Base-by-base conservation (phyloP, 92 coral and sea anemone genomes). In the Epizoanthus fatuus region DNA sequence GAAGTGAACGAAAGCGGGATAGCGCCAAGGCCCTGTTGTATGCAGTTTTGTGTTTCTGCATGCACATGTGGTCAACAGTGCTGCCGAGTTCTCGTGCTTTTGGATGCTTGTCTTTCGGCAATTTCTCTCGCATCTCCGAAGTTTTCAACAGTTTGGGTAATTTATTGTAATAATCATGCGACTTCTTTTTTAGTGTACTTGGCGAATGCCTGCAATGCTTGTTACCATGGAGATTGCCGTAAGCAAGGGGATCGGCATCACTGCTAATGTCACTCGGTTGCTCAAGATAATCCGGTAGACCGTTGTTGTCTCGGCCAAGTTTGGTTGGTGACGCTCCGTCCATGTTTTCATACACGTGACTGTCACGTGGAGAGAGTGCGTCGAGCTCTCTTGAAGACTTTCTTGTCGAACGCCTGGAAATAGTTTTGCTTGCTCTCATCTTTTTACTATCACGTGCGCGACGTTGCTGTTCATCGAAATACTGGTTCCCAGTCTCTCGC, bases 11-110 rank as follows among this genome's bases (percentile, higher is more conserved):
- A 52, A 89, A 94, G 20, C 98, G 93, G 16, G 94, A 94, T 14
- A 94, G 63, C 8, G 91, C 74, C 49, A 94, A 62, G 7, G 98
- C 98, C 56, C 95, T 87, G 49, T 92, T 93, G 74, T 94, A 94
- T 9, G 98, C 98, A 15, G 81, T 81, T 75, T 87, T 87, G 54
- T 94, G 93, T 1, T 62, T 81, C 51, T 37, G 78, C 98, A 94
- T 94, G 69, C 98, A 94, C 2, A 39, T 53, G 64, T 94, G 98
- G 57, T 83, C 78, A 15, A 74, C 89, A 22, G 66, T 74, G 1
- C 81, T 86, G 4, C 88, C 90, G 13, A 75, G 63, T 66, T 81
- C 79, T n/a, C 52, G 55, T n/a, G 29, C 59, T 32, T 69, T 73
- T 1, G 74, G 65, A 17, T 80, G 79, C 44, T 59, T 81, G 7